A percentile compares a stretch with the other conserved stretches of the same genome.
phyloP scores from a whole-genome alignment of 2,797 vertebrate species.

The Tiaroga cobitis region DNA sequence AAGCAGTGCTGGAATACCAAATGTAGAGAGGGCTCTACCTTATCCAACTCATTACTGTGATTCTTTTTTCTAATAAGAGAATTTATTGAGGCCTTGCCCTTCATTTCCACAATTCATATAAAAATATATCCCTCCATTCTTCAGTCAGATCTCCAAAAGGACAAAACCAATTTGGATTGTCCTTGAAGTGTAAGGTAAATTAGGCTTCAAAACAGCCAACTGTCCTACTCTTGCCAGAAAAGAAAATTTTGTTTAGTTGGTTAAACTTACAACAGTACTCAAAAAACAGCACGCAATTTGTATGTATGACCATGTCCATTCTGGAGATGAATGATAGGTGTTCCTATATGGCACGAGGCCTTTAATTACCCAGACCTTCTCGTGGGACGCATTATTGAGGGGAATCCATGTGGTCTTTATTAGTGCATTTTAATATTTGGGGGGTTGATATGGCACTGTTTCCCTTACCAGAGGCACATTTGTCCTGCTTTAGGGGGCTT shows the following conservation, averaged over 20 bases:
- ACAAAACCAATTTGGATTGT: slow-evolving; percentile 38
- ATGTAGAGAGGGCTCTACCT: slow-evolving; percentile 24
- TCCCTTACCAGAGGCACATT: slow-evolving; percentile 70
- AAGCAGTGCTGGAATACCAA: slow-evolving; percentile 48
- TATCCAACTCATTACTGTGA: slow-evolving; percentile 41
- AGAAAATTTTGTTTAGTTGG: neutral
- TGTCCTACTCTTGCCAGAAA: neutral
- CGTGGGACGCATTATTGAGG: slow-evolving; percentile 74
- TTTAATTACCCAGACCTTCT: slow-evolving; percentile 78
- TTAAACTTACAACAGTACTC: slow-evolving; percentile 31
- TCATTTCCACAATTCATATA: slow-evolving; percentile 37
- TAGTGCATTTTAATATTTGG: slow-evolving; percentile 80
- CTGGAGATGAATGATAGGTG: slow-evolving; percentile 74
- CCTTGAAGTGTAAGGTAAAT: slow-evolving; percentile 37
- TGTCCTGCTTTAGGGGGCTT: slow-evolving; percentile 62
- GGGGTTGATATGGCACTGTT: slow-evolving; percentile 69
- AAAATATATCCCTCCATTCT: slow-evolving; percentile 10
- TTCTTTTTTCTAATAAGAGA: slow-evolving; percentile 45
- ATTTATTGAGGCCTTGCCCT: slow-evolving; percentile 53
- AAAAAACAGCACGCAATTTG: slow-evolving; percentile 28
- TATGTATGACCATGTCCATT: slow-evolving; percentile 65
- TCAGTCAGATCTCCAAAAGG: slow-evolving; percentile 35
- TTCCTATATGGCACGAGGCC: slow-evolving; percentile 77
- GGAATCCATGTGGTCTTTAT: slow-evolving; percentile 83
- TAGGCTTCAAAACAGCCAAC: slow-evolving; percentile 7